These are phyloP conservation scores for Aegithalos caudatus DNA, from an alignment of 2,113 vertebrate genomes.

Conservation along the genomic window DNA sequence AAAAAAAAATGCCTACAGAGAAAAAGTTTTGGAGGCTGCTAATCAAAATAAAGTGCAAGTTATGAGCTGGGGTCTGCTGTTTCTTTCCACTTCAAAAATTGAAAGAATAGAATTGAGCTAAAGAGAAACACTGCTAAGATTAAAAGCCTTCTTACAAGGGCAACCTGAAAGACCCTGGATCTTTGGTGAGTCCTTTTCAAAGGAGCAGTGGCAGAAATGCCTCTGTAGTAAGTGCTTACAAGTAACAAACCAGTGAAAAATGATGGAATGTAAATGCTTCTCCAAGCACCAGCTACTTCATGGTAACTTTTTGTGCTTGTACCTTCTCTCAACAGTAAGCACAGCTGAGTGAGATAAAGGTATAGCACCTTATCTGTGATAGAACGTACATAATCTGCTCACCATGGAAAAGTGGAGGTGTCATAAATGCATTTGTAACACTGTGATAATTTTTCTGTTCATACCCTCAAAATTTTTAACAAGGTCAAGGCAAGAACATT, in stretches of 20 bases:
- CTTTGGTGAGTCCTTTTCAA: not conserved
- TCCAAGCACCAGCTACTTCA: not conserved
- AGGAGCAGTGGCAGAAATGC: not conserved
- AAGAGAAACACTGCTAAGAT: not conserved
- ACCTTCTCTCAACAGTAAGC: not conserved
- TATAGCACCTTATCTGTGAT: not conserved
- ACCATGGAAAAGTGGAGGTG: not conserved
- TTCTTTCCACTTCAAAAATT: not conserved
- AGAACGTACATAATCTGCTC: fast-evolving
- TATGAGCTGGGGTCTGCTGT: not conserved
- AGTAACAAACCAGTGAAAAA: not conserved
- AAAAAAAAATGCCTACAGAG: not conserved
- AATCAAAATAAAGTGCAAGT: not conserved
- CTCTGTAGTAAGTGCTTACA: no score
- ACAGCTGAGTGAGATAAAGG: not conserved
- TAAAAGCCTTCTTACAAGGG: not conserved
- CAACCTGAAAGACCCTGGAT: not conserved
- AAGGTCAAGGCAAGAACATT: not conserved
- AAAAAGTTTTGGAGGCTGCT: not conserved
- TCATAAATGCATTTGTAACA: not conserved
- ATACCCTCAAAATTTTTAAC: not conserved
- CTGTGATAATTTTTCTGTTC: not conserved
- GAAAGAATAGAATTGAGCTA: not conserved
- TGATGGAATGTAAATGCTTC: not conserved
- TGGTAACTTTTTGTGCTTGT: not conserved